Percentiles rank a stretch among this genome's conserved stretches.
These are phyloP conservation scores for Zaprionus bogoriensis DNA, from an alignment of 2,888 invertebrate species.

Conservation along the genomic window DNA sequence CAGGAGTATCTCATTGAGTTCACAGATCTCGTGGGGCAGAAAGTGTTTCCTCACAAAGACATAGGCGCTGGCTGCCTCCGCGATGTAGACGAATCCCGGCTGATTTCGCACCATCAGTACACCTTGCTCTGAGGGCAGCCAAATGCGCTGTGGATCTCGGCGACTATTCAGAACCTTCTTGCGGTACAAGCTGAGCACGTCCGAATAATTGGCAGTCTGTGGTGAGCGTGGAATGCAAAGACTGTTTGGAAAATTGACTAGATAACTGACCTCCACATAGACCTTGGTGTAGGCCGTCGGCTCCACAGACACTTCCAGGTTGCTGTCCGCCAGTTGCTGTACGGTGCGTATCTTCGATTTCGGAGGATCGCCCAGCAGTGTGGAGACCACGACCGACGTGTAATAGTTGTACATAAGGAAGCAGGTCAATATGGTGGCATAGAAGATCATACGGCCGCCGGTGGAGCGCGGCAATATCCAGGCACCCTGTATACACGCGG, in stretches of 20 bases:
- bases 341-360: slow-evolving; percentile 84
- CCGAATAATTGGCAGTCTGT: slow-evolving; percentile 50
- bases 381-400: slow-evolving; percentile 86
- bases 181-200: slow-evolving; percentile 63
- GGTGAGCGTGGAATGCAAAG: no score
- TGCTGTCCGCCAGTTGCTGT: slow-evolving; percentile 84
- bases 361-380: slow-evolving; percentile 85
- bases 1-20: slow-evolving; percentile 78
- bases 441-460: slow-evolving; percentile 82
- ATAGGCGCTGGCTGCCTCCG: slow-evolving; percentile 73
- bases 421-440: slow-evolving; percentile 74
- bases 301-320: slow-evolving; percentile 84
- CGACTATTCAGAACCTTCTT: slow-evolving; percentile 63
- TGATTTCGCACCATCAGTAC: slow-evolving; percentile 62
- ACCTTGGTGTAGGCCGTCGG: slow-evolving; percentile 80
- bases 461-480: slow-evolving; percentile 82
- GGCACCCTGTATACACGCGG: slow-evolving; percentile 84
- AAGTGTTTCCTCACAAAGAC: slow-evolving; percentile 69
- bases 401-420: slow-evolving; percentile 86
- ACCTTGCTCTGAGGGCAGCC: slow-evolving; percentile 69
- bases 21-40: slow-evolving; percentile 80
- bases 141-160: slow-evolving; percentile 50
- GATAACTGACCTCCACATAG: slow-evolving; percentile 77
- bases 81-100: slow-evolving; percentile 77
- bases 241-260: no score